Conservation (phyloP, 2,888 invertebrate genomes). For the Enchytraeus crypticus region DNA sequence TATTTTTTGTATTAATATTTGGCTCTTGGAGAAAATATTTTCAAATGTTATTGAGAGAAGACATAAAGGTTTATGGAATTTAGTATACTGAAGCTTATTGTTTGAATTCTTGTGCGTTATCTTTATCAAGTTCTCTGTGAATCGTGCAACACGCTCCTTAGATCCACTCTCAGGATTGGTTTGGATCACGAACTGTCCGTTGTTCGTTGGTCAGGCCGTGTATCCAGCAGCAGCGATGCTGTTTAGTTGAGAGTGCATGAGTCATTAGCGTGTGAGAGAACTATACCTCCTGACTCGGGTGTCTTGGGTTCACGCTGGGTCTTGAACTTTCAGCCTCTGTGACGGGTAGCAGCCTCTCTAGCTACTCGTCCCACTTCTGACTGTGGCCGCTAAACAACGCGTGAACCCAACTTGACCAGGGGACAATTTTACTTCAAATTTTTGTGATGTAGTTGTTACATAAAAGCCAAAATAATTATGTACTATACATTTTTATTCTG, state of each 20-base stretch:
- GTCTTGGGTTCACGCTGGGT: not conserved
- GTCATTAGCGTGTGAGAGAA: constrained; percentile 24
- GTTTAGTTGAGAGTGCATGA: constrained; percentile 22
- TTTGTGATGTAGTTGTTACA: no score
- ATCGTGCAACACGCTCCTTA: constrained; percentile 11
- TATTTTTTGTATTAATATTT: no score
- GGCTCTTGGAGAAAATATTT: no score
- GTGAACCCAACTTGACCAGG: no score
- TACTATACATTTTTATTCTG: no score
- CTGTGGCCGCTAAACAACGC: no score
- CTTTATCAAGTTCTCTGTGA: not conserved
- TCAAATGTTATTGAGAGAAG: no score
- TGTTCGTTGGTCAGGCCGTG: constrained; percentile 3
- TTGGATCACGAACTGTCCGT: not conserved
- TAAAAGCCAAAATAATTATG: no score
- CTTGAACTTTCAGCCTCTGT: not conserved
- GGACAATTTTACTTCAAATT: no score
- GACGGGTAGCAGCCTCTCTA: no score
- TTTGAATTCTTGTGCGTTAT: not conserved
- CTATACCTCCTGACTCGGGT: constrained; percentile 16
- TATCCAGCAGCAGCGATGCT: constrained; percentile 7
- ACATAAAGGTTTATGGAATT: no score
- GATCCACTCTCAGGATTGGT: constrained; percentile 19
- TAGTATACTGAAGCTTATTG: not conserved
- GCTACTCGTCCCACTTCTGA: no score